Evolutionary conservation across 2,888 invertebrate genomes (phyloP), one percentile per base, ranked within the genome.

Genomic region (Prosapia bicincta): DNA sequence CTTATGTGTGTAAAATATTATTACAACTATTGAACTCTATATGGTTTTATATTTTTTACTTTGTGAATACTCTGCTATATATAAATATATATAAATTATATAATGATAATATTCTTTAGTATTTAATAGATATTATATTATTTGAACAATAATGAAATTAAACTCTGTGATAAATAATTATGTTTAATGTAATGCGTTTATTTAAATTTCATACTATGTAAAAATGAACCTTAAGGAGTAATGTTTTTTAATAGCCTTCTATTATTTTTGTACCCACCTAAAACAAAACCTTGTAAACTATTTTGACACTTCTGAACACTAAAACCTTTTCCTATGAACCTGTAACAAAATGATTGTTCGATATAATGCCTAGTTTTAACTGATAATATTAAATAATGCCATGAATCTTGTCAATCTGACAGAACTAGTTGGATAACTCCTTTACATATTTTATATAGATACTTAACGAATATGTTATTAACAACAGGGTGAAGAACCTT

Each of bases 341-440:
- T 54, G 54, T 54, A 54, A 54, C 9, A 9, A 54, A 54, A 54
- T 54, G 54, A 54, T 54, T 9, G 54, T 54, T 54, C 54, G 20
- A 54, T 54, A 54, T 54, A 20, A 54, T 54, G 54, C n/a, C 20
- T 54, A 54, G 54, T 54, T 54, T 54, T 54, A 54, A 54, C 54
- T 20, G 20, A 54, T 54, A 5, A 54, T 54, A 75, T 79, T 79
- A 77, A 77, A 77, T 77, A 78, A 69, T 26, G 26, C 30, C 28
- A 69, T 69, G 26, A 54, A 54, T 20, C 54, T 54, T 54, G 54
- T 54, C 54, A 20, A 54, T 54, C 54, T 54, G 54, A 54, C 54
- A 54, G 54, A 54, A 20, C 20, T 54, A 54, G 54, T 54, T 54
- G 20, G 70, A 23, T 70, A 10, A 70, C 43, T 70, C 43, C 32